Conservation (phyloP, 2,888 invertebrate species). For the Meiosimyza decipiens region DNA sequence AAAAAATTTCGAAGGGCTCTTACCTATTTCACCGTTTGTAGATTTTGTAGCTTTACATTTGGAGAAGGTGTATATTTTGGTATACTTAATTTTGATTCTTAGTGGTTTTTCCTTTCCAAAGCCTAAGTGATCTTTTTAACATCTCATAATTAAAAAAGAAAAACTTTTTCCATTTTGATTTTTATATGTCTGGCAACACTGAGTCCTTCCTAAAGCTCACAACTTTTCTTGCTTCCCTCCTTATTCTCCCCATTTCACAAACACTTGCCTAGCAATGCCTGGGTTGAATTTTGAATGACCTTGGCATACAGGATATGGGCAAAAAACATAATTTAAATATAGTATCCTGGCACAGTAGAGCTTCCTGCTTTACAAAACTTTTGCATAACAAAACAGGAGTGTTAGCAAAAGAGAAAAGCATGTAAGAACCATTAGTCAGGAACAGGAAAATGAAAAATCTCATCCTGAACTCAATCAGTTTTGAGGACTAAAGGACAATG, state of each 20-base stretch:
- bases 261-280: conserved; percentile 38
- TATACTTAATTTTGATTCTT: too few relatives aligned
- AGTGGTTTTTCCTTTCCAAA: too few relatives aligned
- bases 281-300: conserved; percentile 68
- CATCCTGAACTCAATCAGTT: conserved; percentile 58
- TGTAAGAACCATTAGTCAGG: background rate
- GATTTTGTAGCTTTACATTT: too few relatives aligned
- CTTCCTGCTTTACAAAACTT: conserved; percentile 3
- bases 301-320: conserved; percentile 60
- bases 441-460: conserved; percentile 22
- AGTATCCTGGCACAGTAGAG: conserved; percentile 48
- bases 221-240: too few relatives aligned
- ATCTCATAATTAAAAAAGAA: too few relatives aligned
- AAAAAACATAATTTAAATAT: conserved; percentile 60
- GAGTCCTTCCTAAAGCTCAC: too few relatives aligned
- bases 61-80: too few relatives aligned
- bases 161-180: too few relatives aligned
- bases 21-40: too few relatives aligned
- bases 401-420: background rate
- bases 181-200: too few relatives aligned
- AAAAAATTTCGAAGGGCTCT: too few relatives aligned
- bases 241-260: background rate
- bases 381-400: background rate
- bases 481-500: conserved; percentile 33
- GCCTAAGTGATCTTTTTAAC: too few relatives aligned